phyloP scores from a whole-genome alignment of 1,140 invertebrate species.

The Calephelis nemesis region DNA sequence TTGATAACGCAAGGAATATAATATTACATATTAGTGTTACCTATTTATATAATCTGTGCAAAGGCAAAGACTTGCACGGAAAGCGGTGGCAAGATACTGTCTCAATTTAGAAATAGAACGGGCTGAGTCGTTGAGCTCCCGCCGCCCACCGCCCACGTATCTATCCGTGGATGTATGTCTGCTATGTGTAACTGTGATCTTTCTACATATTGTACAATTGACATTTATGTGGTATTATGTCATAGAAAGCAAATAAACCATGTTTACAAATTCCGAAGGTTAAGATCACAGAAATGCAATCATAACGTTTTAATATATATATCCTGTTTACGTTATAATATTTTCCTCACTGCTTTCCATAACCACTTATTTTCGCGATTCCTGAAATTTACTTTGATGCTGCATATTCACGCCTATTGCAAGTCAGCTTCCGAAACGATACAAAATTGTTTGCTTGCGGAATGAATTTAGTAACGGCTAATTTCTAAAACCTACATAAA shows the following conservation, averaged over 20 bases:
- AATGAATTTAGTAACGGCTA: no score
- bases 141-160: slow-evolving; percentile 48
- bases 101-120: slow-evolving; percentile 77
- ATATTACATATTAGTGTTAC: slow-evolving; percentile 24
- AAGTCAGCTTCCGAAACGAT: no score
- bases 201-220: slow-evolving; percentile 12
- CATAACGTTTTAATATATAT: neutral
- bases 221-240: slow-evolving; percentile 16
- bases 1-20: slow-evolving; percentile 1
- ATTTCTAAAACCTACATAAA: no score
- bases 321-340: no score
- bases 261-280: slow-evolving; percentile 4
- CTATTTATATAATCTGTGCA: slow-evolving; percentile 63
- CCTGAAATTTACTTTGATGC: no score
- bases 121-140: slow-evolving; percentile 58
- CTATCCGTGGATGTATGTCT: neutral
- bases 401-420: no score
- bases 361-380: no score
- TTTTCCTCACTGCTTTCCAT: no score
- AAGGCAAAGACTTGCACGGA: slow-evolving; percentile 63
- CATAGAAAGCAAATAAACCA: neutral
- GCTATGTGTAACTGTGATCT: slow-evolving; percentile 12
- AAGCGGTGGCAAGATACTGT: slow-evolving; percentile 71
- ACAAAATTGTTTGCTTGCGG: no score
- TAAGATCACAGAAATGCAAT: neutral